Percentiles rank a stretch among this genome's conserved stretches.
Evolutionary conservation across 53 echinoderm and acorn worm genomes (phyloP).

Genomic region (Holothuria leucospilota): DNA sequence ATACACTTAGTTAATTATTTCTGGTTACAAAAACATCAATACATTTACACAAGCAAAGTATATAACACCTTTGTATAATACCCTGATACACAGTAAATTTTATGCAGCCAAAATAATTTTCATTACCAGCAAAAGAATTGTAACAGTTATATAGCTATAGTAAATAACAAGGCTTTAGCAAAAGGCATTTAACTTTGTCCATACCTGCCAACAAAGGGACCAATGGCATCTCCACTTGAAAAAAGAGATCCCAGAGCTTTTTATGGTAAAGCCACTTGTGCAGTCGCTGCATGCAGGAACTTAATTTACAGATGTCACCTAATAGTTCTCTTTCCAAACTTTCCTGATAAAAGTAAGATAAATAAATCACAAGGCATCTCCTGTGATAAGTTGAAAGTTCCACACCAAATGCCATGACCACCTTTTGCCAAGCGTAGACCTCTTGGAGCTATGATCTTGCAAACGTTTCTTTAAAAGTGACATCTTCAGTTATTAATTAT

Average conservation of each 20-base stretch:
- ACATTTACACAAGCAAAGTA: too few relatives aligned
- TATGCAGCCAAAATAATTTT: too few relatives aligned
- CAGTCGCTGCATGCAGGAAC: conserved; percentile 66
- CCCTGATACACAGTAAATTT: too few relatives aligned
- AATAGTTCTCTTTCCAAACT: not conserved
- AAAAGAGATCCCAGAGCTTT: conserved; percentile 77
- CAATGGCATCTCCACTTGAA: conserved; percentile 73
- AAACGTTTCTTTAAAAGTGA: too few relatives aligned
- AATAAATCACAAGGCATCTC: not conserved
- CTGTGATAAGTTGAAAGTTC: too few relatives aligned
- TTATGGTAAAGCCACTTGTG: conserved; percentile 51
- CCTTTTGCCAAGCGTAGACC: not conserved
- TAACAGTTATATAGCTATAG: too few relatives aligned
- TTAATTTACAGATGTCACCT: conserved; percentile 63
- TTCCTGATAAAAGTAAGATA: not conserved
- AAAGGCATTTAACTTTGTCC: not conserved
- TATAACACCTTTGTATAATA: too few relatives aligned
- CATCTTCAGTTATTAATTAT: too few relatives aligned
- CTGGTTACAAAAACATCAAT: too few relatives aligned
- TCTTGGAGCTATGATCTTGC: not conserved
- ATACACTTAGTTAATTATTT: too few relatives aligned
- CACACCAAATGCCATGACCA: not conserved
- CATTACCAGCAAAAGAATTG: too few relatives aligned
- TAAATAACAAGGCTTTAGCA: too few relatives aligned
- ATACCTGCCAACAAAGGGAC: conserved; percentile 87